Evolutionary conservation across 1,140 invertebrate genomes (phyloP).

Genomic region (Bacillus rossius): DNA sequence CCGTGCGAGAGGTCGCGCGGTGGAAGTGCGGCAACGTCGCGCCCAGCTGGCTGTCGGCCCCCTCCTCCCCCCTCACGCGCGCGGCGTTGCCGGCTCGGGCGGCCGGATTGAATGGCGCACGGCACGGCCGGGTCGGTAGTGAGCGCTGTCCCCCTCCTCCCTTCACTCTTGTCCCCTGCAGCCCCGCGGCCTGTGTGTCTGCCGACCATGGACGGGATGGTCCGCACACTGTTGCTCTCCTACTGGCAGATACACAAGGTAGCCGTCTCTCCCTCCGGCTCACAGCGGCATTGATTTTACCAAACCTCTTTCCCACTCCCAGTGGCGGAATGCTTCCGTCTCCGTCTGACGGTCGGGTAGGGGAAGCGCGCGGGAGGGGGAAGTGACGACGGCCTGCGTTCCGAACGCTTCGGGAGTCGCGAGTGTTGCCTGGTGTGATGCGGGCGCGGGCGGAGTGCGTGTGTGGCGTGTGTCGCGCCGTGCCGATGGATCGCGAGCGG

Average conservation of each 20-base stretch:
- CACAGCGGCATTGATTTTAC: slow-evolving; percentile 14
- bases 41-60: slow-evolving; percentile 18
- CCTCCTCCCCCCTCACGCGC: slow-evolving; percentile 14
- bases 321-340: slow-evolving; percentile 16
- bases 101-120: too few species aligned
- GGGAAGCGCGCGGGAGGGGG: neutral
- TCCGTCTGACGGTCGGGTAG: slow-evolving; percentile 6
- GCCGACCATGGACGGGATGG: slow-evolving; percentile 14
- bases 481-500: too few species aligned
- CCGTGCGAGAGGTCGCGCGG: neutral
- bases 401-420: neutral
- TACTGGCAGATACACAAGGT: slow-evolving; percentile 20
- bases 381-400: neutral
- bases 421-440: too few species aligned
- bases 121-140: too few species aligned
- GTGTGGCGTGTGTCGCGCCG: too few species aligned
- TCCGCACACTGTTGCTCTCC: slow-evolving; percentile 15
- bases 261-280: slow-evolving; percentile 8
- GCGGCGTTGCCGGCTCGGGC: neutral
- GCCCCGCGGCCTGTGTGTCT: neutral
- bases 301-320: slow-evolving; percentile 10
- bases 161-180: neutral
- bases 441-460: too few species aligned
- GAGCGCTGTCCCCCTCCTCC: neutral
- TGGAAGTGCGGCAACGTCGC: slow-evolving; percentile 1